phyloP scores from a whole-genome alignment of 2,888 invertebrate species.

The Spilarctia lutea region DNA sequence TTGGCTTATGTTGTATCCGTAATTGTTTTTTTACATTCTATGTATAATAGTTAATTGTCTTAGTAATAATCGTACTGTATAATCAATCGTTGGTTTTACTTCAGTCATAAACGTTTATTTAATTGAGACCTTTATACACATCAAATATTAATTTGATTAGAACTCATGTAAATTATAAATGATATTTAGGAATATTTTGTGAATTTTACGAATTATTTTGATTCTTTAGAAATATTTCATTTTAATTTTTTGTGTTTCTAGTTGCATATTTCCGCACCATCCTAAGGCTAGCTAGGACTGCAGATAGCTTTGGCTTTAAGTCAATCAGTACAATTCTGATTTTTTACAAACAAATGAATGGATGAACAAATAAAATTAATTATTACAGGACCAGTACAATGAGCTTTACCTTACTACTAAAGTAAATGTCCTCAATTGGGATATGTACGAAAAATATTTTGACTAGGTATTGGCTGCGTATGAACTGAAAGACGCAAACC shows the following conservation, averaged over 20 bases:
- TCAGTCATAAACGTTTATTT: background rate
- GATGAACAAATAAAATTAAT: no score
- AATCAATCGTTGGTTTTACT: background rate
- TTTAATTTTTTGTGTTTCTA: background rate
- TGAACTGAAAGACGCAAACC: conserved; percentile 36
- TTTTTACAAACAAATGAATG: background rate
- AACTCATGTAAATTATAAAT: no score
- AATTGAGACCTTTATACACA: no score
- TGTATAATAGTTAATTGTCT: background rate
- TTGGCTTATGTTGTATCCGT: background rate
- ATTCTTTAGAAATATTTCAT: no score
- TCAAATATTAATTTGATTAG: no score
- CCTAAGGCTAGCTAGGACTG: no score
- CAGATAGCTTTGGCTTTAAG: no score
- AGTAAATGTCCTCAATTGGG: conserved; percentile 22
- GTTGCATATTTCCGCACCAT: no score
- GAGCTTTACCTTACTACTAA: conserved; percentile 20
- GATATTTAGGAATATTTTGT: no score
- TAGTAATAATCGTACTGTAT: background rate
- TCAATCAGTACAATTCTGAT: background rate
- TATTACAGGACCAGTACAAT: no score
- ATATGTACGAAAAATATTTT: conserved; percentile 19
- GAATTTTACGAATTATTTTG: no score
- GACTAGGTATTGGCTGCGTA: conserved; percentile 16
- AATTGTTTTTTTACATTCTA: background rate